Conservation (phyloP, 2,797 vertebrate species). For the Taenioides sp. region DNA sequence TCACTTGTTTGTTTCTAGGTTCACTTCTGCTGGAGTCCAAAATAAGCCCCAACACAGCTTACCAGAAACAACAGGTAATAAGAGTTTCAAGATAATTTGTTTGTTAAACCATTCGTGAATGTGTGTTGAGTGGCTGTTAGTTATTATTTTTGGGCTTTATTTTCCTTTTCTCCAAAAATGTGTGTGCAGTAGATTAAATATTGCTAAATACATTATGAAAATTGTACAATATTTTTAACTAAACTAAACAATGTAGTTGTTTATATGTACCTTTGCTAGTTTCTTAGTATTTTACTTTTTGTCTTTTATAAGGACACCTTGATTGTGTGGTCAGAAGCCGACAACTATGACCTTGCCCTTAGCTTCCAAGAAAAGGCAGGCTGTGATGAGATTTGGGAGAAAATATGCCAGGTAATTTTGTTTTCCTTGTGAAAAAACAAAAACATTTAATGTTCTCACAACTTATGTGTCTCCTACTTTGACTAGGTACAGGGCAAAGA, state of each 20-base stretch:
- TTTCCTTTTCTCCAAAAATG: not conserved
- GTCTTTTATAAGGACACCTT: constrained; percentile 89
- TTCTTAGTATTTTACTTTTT: not conserved
- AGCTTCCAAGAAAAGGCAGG: constrained; percentile 99
- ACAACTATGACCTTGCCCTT: constrained; percentile 97
- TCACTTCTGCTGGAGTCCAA: constrained; percentile 97
- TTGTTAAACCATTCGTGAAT: not conserved
- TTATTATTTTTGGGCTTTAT: not conserved
- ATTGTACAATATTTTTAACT: no score
- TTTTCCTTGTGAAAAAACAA: not conserved
- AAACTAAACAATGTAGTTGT: no score
- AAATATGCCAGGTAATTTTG: constrained; percentile 93
- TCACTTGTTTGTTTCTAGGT: constrained; percentile 77
- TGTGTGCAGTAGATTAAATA: not conserved
- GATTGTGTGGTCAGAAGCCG: constrained; percentile 99
- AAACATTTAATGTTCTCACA: not conserved
- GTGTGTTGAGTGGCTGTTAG: not conserved
- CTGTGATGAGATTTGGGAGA: constrained; percentile 99
- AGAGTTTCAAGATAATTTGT: constrained; percentile 40
- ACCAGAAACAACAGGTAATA: constrained; percentile 99
- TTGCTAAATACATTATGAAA: no score
- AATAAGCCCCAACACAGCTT: constrained; percentile 98
- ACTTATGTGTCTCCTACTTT: not conserved
- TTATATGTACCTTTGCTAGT: not conserved
- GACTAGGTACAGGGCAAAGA: constrained; percentile 96